These are phyloP conservation scores for Zygaena filipendulae DNA, from an alignment of 2,888 invertebrate genomes.

Conservation along the genomic window DNA sequence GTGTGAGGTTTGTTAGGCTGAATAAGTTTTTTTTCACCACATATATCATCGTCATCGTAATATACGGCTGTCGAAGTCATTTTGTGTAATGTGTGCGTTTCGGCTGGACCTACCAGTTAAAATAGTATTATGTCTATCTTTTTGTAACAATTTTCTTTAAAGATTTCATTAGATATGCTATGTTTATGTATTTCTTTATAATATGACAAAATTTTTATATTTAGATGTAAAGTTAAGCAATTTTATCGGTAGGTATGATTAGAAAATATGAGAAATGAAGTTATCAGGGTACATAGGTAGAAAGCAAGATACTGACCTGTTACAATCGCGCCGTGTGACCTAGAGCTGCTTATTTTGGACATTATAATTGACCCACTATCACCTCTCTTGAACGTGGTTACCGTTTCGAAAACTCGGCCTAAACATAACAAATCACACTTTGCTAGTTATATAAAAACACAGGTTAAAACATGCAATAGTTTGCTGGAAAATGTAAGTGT, in stretches of 20 bases:
- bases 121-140: constrained; percentile 51
- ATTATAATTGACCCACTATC: constrained; percentile 55
- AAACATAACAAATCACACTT: constrained; percentile 65
- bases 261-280: constrained; percentile 20
- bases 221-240: constrained; percentile 10
- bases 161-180: constrained; percentile 28
- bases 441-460: too few species aligned
- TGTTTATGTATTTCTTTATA: too few species aligned
- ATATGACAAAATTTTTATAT: constrained; percentile 11
- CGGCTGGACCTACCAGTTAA: constrained; percentile 73
- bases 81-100: constrained; percentile 74
- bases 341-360: constrained; percentile 71
- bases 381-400: constrained; percentile 63
- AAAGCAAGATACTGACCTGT: constrained; percentile 69
- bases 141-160: constrained; percentile 23
- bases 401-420: constrained; percentile 66
- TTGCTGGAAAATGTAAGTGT: constrained; percentile 37
- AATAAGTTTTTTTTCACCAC: constrained; percentile 39
- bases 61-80: constrained; percentile 70
- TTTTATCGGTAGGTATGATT: constrained; percentile 13
- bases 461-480: too few species aligned
- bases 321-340: constrained; percentile 71
- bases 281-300: constrained; percentile 40
- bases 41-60: constrained; percentile 62
- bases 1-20: constrained; percentile 58